Evolutionary conservation across 2,888 invertebrate genomes (phyloP), one percentile per base, ranked within the genome.

Genomic region (Coelogynopora nodosa): DNA sequence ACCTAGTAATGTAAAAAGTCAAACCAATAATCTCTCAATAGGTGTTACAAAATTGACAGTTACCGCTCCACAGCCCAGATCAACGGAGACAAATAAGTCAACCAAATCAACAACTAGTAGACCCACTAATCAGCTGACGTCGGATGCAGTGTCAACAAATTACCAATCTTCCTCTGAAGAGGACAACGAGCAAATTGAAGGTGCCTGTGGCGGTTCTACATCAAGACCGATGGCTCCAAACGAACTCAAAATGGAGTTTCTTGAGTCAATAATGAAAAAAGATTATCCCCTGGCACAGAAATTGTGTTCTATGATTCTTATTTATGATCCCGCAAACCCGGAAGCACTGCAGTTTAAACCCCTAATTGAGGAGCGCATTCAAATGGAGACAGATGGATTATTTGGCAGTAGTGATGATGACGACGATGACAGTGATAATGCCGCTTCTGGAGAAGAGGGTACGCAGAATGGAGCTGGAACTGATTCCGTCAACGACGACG

Each of bases 231-330:
- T 88, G 87, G 90, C 90, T 28, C 90, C 90, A 0, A 90, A 89
- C 88, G 88, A 89, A 86, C 88, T 90, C 1, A 86, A 90, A 31
- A 90, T 90, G 90, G 90, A 90, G 90, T 91, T 91, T 89, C 87
- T 91, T 82, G 88, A 89, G 5, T 89, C 89, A 87, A 84, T 91
- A 74, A 90, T 90, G 90, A 89, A 89, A 67, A 89, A 90, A 82
- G 91, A 91, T 85, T 91, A 89, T 87, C 86, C 86, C 10, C 89
- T 84, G 87, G 90, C 91, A 23, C 89, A 89, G 81, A 91, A 91
- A 82, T 88, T 91, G 28, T 91, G 91, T 88, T 89, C 89, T 89
- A 90, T 91, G 90, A 90, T 90, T 88, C 87, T 90, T 85, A 88
- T 90, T 67, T 90, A 90, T 89, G 90, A 90, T 86, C 90, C 90